phyloP scores from a whole-genome alignment of 2,888 invertebrate genomes.

The Spisula subtruncata region DNA sequence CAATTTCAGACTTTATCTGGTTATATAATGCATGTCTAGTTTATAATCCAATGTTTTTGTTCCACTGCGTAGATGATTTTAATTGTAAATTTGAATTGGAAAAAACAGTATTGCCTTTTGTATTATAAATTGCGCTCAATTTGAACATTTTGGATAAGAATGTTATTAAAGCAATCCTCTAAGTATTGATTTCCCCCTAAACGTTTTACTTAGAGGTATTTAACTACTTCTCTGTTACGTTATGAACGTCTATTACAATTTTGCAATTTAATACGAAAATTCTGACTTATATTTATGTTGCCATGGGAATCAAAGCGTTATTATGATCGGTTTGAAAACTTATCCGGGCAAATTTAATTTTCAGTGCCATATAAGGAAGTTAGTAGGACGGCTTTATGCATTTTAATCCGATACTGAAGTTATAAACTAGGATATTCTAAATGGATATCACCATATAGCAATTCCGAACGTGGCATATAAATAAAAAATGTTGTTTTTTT shows the following conservation, averaged over 20 bases:
- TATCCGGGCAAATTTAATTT: slow-evolving; percentile 15
- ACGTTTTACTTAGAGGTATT: neutral
- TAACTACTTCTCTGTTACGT: neutral
- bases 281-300: neutral
- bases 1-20: no score
- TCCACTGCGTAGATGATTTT: no score
- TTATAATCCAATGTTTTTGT: no score
- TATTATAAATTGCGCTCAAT: no score
- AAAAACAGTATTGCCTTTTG: no score
- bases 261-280: neutral
- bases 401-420: neutral
- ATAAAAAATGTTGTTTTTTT: neutral
- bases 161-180: neutral
- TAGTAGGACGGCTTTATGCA: neutral
- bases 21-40: no score
- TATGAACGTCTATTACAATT: neutral
- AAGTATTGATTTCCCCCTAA: neutral
- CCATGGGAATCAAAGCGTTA: neutral
- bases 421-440: neutral
- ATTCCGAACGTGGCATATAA: neutral
- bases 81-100: no score
- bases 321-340: neutral
- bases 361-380: neutral
- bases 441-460: neutral
- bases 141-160: neutral